Evolutionary conservation across 2,888 invertebrate genomes (phyloP).

Genomic region (Bursaphelenchus okinawaensis): DNA sequence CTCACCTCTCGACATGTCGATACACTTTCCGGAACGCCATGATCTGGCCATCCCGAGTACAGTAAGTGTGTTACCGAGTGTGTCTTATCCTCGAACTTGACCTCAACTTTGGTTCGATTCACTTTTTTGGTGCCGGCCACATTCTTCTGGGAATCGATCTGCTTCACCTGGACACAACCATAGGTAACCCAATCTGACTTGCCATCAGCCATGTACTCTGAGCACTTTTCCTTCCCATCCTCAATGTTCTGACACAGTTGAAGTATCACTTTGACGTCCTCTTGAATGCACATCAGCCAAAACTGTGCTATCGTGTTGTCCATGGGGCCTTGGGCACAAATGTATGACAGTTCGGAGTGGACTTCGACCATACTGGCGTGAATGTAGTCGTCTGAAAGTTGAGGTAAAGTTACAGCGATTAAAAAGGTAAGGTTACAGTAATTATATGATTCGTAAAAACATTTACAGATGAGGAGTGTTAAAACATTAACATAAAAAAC

Average conservation of each 20-base stretch:
- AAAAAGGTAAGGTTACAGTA: background rate
- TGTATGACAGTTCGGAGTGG: conserved; percentile 23
- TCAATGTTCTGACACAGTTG: conserved; percentile 26
- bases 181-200: conserved; percentile 15
- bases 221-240: conserved; percentile 27
- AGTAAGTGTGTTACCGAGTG: conserved; percentile 17
- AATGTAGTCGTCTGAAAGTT: conserved; percentile 27
- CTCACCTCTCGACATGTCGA: conserved; percentile 18
- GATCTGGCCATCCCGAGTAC: conserved; percentile 31
- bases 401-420: background rate
- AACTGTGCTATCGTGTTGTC: conserved; percentile 33
- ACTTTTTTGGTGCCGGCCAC: conserved; percentile 25
- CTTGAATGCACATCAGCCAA: conserved; percentile 37
- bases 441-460: background rate
- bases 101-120: conserved; percentile 19
- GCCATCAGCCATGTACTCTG: conserved; percentile 17
- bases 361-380: conserved; percentile 27
- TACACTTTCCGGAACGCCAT: conserved; percentile 21
- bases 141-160: conserved; percentile 14
- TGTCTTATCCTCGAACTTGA: conserved; percentile 9
- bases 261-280: conserved; percentile 25
- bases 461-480: background rate
- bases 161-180: conserved; percentile 18
- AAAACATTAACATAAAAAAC: background rate
- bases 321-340: conserved; percentile 42